phyloP scores from a whole-genome alignment of 2,113 vertebrate species.

The Ceuthmochares aereus region DNA sequence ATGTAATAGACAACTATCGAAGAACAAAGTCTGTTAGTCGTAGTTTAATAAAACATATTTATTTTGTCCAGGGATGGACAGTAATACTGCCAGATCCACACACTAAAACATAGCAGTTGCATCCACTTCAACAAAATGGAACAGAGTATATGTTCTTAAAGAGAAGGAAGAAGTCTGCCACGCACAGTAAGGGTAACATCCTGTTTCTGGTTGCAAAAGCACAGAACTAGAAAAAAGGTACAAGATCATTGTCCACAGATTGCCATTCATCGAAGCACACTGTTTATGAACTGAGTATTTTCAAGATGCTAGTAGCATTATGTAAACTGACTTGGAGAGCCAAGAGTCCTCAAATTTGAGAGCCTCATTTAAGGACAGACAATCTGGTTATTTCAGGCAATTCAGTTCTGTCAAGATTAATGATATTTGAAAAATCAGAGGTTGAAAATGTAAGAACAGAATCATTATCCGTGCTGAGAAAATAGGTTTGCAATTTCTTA shows the following conservation, averaged over 20 bases:
- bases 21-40: not conserved
- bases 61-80: not conserved
- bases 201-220: not conserved
- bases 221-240: not conserved
- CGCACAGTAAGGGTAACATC: not conserved
- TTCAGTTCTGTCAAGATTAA: not conserved
- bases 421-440: not conserved
- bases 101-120: not conserved
- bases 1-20: not conserved
- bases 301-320: not conserved
- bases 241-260: not conserved
- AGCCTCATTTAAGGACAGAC: not conserved
- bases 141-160: not conserved
- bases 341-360: not conserved
- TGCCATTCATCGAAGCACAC: not conserved
- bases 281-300: not conserved
- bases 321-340: not conserved
- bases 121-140: not conserved
- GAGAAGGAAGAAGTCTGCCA: not conserved
- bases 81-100: not conserved
- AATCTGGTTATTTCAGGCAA: not conserved
- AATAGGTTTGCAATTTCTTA: not conserved
- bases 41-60: not conserved
- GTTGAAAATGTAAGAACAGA: not conserved
- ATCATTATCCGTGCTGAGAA: not conserved